phyloP scores from a whole-genome alignment of 2,888 invertebrate species.

The Nomada ruficornis region DNA sequence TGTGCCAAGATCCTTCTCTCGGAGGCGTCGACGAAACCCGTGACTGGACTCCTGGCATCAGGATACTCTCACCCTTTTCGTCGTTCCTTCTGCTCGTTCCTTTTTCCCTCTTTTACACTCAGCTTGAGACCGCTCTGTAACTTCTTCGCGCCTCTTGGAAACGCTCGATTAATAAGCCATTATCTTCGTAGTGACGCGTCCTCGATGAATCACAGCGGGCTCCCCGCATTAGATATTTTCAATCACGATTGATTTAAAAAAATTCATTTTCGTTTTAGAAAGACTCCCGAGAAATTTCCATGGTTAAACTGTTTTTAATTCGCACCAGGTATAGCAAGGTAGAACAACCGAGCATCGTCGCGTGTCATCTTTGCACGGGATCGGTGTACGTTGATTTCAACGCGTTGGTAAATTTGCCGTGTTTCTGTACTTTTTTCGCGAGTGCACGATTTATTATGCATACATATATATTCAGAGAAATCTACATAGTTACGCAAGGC shows the following conservation, averaged over 20 bases:
- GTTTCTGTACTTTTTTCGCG: not conserved
- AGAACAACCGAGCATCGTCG: slow-evolving; percentile 33
- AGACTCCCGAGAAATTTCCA: slow-evolving; percentile 39
- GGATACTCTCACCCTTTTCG: slow-evolving; percentile 43
- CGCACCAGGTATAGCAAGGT: not conserved
- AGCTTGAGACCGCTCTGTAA: slow-evolving; percentile 59
- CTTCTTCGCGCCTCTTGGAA: slow-evolving; percentile 64
- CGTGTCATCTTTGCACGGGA: not conserved
- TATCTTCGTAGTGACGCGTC: slow-evolving; percentile 67
- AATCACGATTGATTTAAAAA: slow-evolving; percentile 56
- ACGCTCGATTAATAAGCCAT: slow-evolving; percentile 78
- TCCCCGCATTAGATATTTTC: slow-evolving; percentile 57
- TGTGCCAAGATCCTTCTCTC: slow-evolving; percentile 75
- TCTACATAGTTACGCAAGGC: not conserved
- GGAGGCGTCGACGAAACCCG: slow-evolving; percentile 71
- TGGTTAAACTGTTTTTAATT: not conserved
- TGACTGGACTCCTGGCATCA: slow-evolving; percentile 72
- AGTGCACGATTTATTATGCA: too few species aligned
- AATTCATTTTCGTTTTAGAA: slow-evolving; percentile 5
- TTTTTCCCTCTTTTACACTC: slow-evolving; percentile 18
- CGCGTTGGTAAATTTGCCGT: slow-evolving; percentile 32
- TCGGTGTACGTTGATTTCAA: not conserved
- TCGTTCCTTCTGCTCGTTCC: slow-evolving; percentile 25
- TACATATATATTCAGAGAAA: not conserved
- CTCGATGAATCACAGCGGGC: slow-evolving; percentile 54